A percentile compares a stretch with the other conserved stretches of the same genome.
These are phyloP conservation scores for Scolopax mira DNA, from an alignment of 2,113 vertebrate genomes.

Conservation along the genomic window DNA sequence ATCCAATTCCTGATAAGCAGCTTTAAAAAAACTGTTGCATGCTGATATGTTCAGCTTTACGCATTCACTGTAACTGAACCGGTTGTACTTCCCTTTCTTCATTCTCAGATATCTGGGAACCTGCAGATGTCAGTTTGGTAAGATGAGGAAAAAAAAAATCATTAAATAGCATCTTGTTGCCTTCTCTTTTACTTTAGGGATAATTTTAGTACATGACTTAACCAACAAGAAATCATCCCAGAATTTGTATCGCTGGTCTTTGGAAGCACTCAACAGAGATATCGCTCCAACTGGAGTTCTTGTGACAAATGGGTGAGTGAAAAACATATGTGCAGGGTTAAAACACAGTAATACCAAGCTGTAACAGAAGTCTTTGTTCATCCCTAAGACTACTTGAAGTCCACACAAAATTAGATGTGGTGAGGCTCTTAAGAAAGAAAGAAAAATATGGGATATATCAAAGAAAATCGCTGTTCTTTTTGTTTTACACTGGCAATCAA, in stretches of 20 bases:
- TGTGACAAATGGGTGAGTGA: constrained; percentile 90
- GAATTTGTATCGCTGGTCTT: constrained; percentile 94
- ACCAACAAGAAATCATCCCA: constrained; percentile 99
- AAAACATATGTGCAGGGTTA: neutral
- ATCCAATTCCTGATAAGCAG: constrained; percentile 17
- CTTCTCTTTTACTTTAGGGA: constrained; percentile 77
- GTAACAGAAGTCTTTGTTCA: neutral
- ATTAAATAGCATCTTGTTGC: neutral
- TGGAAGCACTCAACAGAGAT: constrained; percentile 93
- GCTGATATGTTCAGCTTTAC: neutral
- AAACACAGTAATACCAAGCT: neutral
- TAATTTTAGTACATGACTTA: constrained; percentile 96
- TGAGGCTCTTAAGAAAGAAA: neutral
- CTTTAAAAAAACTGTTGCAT: neutral
- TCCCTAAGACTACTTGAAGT: neutral
- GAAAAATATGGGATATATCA: neutral
- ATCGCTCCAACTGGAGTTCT: constrained; percentile 90
- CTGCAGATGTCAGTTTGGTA: neutral
- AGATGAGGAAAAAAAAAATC: neutral
- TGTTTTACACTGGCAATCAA: neutral
- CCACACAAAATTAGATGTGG: neutral
- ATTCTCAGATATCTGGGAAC: neutral
- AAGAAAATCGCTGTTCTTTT: neutral
- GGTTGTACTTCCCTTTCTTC: neutral
- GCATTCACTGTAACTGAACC: neutral